Base-by-base conservation (phyloP, 2,113 vertebrate genomes). In the Equus przewalskii region DNA sequence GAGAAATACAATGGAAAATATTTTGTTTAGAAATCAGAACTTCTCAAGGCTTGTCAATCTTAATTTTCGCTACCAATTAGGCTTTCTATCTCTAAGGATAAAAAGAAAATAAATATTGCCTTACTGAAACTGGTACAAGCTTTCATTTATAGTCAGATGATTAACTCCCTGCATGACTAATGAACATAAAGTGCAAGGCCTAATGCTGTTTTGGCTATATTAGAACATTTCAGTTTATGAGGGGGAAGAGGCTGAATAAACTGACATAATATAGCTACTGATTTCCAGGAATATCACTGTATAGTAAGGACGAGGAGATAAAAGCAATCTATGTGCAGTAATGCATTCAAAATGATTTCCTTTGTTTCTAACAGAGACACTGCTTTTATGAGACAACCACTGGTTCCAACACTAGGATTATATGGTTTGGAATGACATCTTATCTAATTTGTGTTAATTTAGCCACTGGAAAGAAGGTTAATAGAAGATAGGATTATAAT, bases 141-240 rank as follows among this genome's bases (percentile, higher is more conserved):
- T 97, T 89, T 88, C 70, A 95, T 94, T 98, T 98, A 88, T 94
- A 95, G 73, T 92, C 81, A 93, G 70, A 85, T 97, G 94, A 97
- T 98, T 97, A 97, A 85, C 92, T 98, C 96, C 56, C 90, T 95
- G 80, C 30, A 69, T 97, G 95, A 98, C 96, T 98, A 97, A 97
- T 84, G 41, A 67, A 80, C 76, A 28, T 88, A 93, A 98, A 98
- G 6, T 97, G 21, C 33, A 92, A 95, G 76, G 49, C 44, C 56
- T 94, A 97, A 97, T 96, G 94, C 79, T 92, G 67, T 96, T 98
- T 94, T 93, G 1, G 1, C 79, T 94, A 60, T 72, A 44, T 88
- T 78, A 93, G 94, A 81, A 97, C 84, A 96, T 96, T 94, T 96
- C 87, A 67, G 24, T 94, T 94, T 91, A 93, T 76, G 49, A 95